Conservation (phyloP, 92 coral and sea anemone genomes). For the Muricea muricata region DNA sequence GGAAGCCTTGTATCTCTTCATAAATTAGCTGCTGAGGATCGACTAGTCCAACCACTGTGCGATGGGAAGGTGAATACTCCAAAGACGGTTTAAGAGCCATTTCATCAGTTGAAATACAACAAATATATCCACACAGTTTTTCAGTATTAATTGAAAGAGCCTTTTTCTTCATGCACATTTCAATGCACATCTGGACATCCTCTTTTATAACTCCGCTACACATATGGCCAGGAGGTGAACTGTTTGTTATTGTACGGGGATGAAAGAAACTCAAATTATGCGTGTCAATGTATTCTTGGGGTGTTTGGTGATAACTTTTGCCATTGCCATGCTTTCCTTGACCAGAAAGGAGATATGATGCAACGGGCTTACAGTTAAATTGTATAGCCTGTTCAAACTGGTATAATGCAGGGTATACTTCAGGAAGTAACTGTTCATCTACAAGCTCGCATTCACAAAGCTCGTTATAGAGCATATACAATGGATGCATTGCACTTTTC, state of each 20-base stretch:
- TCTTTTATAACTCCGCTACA: slow-evolving; percentile 50
- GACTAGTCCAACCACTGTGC: slow-evolving; percentile 48
- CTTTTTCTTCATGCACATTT: slow-evolving; percentile 57
- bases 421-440: slow-evolving; percentile 44
- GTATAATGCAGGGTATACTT: slow-evolving; percentile 49
- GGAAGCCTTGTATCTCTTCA: slow-evolving; percentile 15
- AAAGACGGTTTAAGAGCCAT: slow-evolving; percentile 62
- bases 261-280: slow-evolving; percentile 60
- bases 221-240: slow-evolving; percentile 59
- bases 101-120: slow-evolving; percentile 59
- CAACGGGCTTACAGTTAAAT: slow-evolving; percentile 58
- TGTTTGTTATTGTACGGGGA: slow-evolving; percentile 47
- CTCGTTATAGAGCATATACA: slow-evolving; percentile 1
- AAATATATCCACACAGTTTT: slow-evolving; percentile 46
- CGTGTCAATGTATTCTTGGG: slow-evolving; percentile 47
- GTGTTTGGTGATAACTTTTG: slow-evolving; percentile 31
- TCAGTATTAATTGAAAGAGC: slow-evolving; percentile 41
- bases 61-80: slow-evolving; percentile 53
- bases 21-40: slow-evolving; percentile 48
- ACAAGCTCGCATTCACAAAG: slow-evolving; percentile 61
- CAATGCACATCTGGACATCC: slow-evolving; percentile 54
- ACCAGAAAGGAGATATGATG: slow-evolving; percentile 62
- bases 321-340: slow-evolving; percentile 57
- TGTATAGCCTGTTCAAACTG: slow-evolving; percentile 53
- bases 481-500: slow-evolving; percentile 15